Base-by-base conservation (phyloP, 2,888 invertebrate species). In the Apoda limacodes region DNA sequence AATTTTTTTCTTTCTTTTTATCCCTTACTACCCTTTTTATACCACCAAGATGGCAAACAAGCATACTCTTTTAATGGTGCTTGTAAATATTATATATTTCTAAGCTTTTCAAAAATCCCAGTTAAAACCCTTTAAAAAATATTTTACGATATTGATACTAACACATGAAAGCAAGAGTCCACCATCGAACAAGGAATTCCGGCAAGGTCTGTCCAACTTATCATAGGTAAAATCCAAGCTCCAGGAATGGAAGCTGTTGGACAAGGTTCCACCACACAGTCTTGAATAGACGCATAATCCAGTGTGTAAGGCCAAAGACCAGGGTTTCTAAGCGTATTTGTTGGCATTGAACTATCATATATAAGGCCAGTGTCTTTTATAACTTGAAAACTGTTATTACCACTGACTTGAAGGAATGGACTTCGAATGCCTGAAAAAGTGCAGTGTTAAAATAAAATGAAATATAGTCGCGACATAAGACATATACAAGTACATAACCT, bases 301-400 rank as follows among this genome's bases (percentile, higher is more conserved):
- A 88, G 52, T 1, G 88, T 88, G 56, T 88, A 89, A 0, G 89
- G 89, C 83, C 85, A 89, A 1, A 85, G 51, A 10, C 78, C 82
- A 14, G 76, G 75, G 29, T 66, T 45, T 2, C 56, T 48, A 35
- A 46, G 49, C 1, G 45, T 42, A 13, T 62, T 55, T 1, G 85
- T 82, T 0, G 84, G 74, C 85, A 88, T 84, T 1, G 85, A 82
- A 29, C 81, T 80, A 50, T 89, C 89, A 52, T 87, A 89, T 1
- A 47, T 30, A 4, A 88, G 62, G 1, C 63, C 74, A 13, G 66
- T 51, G 9, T 82, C 62, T 1, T 57, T 42, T 49, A 88, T 75
- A 22, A 85, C 82, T 31, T 71, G 52, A 55, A 85, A 86, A 40
- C 82, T 83, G 5, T 54, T 48, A 47, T 89, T 80, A 5, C 85